Evolutionary conservation across 2,888 invertebrate species (phyloP).

Genomic region (Pantelozetes paolii): DNA sequence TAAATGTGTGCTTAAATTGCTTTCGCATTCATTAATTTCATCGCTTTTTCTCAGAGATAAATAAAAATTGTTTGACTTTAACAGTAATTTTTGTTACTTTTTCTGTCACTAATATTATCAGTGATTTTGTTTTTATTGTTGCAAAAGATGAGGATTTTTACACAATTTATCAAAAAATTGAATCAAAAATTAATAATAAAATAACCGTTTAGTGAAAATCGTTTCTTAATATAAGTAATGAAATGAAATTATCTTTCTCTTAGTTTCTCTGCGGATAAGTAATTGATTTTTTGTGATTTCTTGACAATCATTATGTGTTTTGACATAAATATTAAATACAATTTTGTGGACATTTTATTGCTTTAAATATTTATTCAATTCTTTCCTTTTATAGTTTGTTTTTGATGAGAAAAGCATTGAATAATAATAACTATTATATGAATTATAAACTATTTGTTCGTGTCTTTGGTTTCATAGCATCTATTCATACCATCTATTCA

Average conservation of each 20-base stretch:
- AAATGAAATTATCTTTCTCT: too few relatives aligned
- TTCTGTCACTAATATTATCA: not conserved
- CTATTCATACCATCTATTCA: not conserved
- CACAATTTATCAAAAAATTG: slow-evolving; percentile 5
- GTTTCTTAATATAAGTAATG: too few relatives aligned
- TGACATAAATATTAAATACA: not conserved
- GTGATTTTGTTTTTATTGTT: not conserved
- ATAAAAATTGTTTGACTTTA: not conserved
- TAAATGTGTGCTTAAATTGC: too few relatives aligned
- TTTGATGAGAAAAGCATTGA: not conserved
- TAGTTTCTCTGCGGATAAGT: not conserved
- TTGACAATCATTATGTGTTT: not conserved
- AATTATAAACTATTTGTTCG: not conserved
- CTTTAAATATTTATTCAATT: slow-evolving; percentile 20
- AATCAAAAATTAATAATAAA: too few relatives aligned
- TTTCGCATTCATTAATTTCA: slow-evolving; percentile 17
- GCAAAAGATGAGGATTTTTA: not conserved
- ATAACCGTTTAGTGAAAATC: too few relatives aligned
- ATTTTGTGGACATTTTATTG: not conserved
- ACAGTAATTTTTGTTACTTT: not conserved
- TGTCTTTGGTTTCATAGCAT: not conserved
- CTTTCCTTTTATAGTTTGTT: not conserved
- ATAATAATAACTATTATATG: not conserved
- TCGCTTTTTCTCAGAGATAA: not conserved
- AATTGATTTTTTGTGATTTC: not conserved